Evolutionary conservation across 2,113 vertebrate species (phyloP).

Genomic region (Perognathus longimembris): DNA sequence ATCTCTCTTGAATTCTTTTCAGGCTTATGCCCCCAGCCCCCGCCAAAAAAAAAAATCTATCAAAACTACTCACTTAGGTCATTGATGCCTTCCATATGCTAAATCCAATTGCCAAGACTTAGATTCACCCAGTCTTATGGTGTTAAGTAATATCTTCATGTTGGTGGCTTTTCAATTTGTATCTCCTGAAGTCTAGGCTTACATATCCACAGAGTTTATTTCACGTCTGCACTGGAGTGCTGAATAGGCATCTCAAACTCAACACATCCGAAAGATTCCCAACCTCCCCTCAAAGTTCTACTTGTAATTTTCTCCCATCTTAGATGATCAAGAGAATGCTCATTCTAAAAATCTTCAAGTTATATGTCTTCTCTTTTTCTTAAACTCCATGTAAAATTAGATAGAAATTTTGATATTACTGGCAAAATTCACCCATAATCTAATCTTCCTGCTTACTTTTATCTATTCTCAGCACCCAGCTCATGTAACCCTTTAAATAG

Average conservation of each 20-base stretch:
- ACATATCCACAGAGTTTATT: background rate
- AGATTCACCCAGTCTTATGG: background rate
- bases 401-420: background rate
- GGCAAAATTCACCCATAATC: background rate
- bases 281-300: background rate
- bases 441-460: background rate
- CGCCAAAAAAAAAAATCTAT: background rate
- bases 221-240: background rate
- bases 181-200: background rate
- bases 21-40: background rate
- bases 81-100: background rate
- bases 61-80: background rate
- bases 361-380: constrained; percentile 26
- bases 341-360: constrained; percentile 11
- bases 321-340: background rate
- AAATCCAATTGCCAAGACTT: background rate
- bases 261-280: constrained; percentile 3
- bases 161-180: background rate
- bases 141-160: constrained; percentile 38
- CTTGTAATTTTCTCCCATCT: background rate
- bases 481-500: constrained; percentile 10
- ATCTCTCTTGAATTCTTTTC: background rate
- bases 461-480: background rate
- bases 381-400: background rate
- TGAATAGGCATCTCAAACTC: background rate